Evolutionary conservation across 2,113 vertebrate species (phyloP), one percentile per base, ranked within the genome.

Genomic region (Ctenodactylus gundi): DNA sequence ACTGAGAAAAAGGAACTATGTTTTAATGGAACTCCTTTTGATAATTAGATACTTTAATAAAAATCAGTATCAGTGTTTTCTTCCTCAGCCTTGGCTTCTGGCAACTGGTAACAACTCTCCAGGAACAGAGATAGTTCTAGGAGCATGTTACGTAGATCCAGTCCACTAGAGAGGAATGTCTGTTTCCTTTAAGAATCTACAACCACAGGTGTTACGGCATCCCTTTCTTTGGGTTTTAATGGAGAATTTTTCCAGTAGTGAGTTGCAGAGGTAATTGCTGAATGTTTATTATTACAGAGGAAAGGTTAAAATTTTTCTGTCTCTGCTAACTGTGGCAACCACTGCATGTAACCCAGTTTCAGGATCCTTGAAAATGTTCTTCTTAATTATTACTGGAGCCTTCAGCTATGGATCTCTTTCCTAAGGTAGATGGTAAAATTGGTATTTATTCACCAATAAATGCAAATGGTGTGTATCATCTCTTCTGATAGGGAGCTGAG

Each of bases 1-100:
- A n/a, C 64, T 78, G 89, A 93, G 58, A 72, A 88, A 87, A 89
- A 15, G 11, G 57, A 82, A 14, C 51, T 39, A 20, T 51, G 21
- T 85, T 84, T 92, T 81, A 84, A 44, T 62, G 80, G 73, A 73
- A 88, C 57, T 78, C 31, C 27, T 51, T 78, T 95, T 83, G 23
- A 60, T 94, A 49, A 82, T 88, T 68, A 80, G 67, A 17, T 88
- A 53, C 58, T 94, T 96, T 92, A 76, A 82, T 68, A 62, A 88
- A 72, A 94, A 76, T 51, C 68, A 53, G 58, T 23, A 25, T 88
- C 51, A 76, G 27, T 36, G 6, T 81, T 68, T 20, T 1, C 15
- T 53, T 77, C 6, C 25, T 13, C 14, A 78, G 41, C 31, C 4
- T 57, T 75, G 60, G 44, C 57, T 83, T 82, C 18, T 8, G 36